These are phyloP conservation scores for Oligia latruncula DNA, from an alignment of 2,888 invertebrate genomes.

Conservation along the genomic window DNA sequence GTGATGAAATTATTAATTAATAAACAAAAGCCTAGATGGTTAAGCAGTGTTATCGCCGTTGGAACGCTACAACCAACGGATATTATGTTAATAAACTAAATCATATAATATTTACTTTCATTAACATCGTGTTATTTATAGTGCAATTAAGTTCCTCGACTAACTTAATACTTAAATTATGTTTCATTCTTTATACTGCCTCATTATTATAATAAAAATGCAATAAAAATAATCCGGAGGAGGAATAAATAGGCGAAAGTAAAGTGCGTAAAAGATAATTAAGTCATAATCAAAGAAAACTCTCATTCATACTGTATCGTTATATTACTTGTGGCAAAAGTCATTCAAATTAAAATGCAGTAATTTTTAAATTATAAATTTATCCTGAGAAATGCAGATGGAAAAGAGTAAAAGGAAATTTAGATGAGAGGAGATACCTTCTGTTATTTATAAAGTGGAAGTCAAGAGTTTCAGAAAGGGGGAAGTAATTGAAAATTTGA, in stretches of 20 bases:
- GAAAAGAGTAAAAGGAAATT: conserved; percentile 76
- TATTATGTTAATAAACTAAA: conserved; percentile 80
- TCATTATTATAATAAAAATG: conserved; percentile 81
- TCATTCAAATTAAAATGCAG: conserved; percentile 83
- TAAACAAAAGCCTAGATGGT: conserved; percentile 78
- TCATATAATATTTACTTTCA: conserved; percentile 77
- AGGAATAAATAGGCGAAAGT: conserved; percentile 82
- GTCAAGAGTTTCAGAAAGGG: conserved; percentile 78
- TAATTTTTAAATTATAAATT: conserved; percentile 72
- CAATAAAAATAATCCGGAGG: conserved; percentile 81
- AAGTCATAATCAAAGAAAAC: conserved; percentile 68
- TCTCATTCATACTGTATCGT: conserved; percentile 77
- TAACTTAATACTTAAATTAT: conserved; percentile 80
- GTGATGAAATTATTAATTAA: conserved; percentile 62
- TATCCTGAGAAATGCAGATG: conserved; percentile 79
- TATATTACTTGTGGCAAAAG: conserved; percentile 72
- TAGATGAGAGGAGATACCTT: conserved; percentile 76
- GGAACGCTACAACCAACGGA: conserved; percentile 83
- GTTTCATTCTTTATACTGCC: conserved; percentile 84
- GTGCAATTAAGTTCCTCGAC: conserved; percentile 83
- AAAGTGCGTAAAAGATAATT: conserved; percentile 81
- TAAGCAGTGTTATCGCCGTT: conserved; percentile 88
- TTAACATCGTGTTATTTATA: conserved; percentile 83
- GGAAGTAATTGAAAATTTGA: conserved; percentile 81
- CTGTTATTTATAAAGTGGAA: conserved; percentile 76